Base-by-base conservation (phyloP, 2,888 invertebrate genomes). In the Pelosia muscerda region DNA sequence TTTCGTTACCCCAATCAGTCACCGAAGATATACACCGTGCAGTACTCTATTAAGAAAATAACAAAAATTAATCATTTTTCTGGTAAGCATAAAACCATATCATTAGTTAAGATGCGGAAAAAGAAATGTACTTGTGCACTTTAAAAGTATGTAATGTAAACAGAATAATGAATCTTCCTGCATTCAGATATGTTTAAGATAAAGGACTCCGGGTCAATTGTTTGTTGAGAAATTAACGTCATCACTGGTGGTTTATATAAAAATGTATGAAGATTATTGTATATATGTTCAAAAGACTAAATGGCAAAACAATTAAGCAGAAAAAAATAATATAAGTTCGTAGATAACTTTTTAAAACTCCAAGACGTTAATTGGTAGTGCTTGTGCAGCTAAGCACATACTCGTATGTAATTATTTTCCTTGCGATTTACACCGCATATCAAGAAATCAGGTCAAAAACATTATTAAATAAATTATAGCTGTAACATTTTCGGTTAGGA, bases 21-120 rank as follows among this genome's bases (percentile, higher is more conserved):
- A 60, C 49, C 8, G 13, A 26, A 54, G 34, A 49, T 56, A 23
- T 31, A 62, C n/a, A 31, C 31, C 15, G 10, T 56, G 4, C 31
- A 23, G 5, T 34, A 25, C 10, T 53, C 31, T 23, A 54, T 31
- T 63, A 19, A 55, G 25, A 55, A 61, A 38, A 26, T 15, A 34
- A 28, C 68, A 67, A 74, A 59, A 71, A 72, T 71, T 9, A 56
- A 63, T 79, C 79, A 61, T 71, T 68, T 63, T 31, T 61, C 26
- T 26, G 60, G 61, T 73, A 75, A 65, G 22, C 38, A 15, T 38
- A 38, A 2, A 38, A 38, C 15, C 15, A 4, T 38, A 15, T 34
- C 9, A 31, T 38, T 73, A 68, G 78, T 73, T 71, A 57, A 71
- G 59, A 78, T 38, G 63, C 78, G 81, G 76, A 79, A 79, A 74